Base-by-base conservation (phyloP, 2,113 vertebrate species). In the Serinus canaria region DNA sequence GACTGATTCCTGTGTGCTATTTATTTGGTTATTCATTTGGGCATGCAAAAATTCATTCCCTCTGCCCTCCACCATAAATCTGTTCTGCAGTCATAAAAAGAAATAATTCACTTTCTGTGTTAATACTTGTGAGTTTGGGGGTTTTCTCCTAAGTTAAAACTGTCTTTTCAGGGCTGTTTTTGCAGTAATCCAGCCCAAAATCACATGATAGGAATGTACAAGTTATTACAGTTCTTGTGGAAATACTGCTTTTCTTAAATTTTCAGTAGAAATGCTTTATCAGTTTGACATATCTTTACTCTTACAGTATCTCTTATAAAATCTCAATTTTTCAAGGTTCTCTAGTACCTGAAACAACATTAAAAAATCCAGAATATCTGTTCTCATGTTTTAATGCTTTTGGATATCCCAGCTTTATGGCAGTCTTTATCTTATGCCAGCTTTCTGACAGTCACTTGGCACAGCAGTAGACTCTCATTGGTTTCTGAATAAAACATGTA, bases 401-500 rank as follows among this genome's bases (percentile, higher is more conserved):
- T 83, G 18, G 23, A 22, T 43, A 78, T 75, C 52, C 58, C 59
- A 55, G 62, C 33, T 64, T 63, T 43, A n/a, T 43, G 30, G 27
- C 24, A 78, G 9, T 64, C 37, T 78, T 53, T 64, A n/a, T 79
- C 76, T 89, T 77, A 60, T 78, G 73, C 81, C 95, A 96, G 33
- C 28, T 93, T 94, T 96, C 24, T 94, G 92, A 86, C 80, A 95
- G 41, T 39, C 49, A 89, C n/a, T 97, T 94, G 75, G 70, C 91
- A 95, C 68, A 89, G 66, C 50, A 76, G 59, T 72, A 70, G 89
- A 80, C 72, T 87, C 59, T 83, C 49, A 70, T 41, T 88, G 55
- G 60, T 80, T 77, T 93, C 47, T 95, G 92, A 97, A 96, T 95
- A 95, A 97, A 95, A 95, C 72, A 93, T 70, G 30, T 24, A 18